phyloP scores from a whole-genome alignment of 2,888 invertebrate genomes.

The Beris chalybata region DNA sequence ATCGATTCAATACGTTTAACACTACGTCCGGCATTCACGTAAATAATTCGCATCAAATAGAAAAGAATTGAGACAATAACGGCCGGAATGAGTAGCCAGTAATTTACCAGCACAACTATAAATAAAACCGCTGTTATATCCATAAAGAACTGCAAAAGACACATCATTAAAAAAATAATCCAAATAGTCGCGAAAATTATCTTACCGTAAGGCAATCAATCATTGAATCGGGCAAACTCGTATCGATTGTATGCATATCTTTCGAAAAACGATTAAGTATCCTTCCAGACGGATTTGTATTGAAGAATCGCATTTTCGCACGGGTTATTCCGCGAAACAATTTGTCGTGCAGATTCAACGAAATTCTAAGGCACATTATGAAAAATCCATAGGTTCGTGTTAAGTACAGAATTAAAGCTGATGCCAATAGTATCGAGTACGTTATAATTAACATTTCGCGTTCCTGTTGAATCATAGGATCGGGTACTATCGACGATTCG shows the following conservation, averaged over 20 bases:
- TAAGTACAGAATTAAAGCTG: conserved; percentile 59
- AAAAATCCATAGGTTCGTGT: conserved; percentile 67
- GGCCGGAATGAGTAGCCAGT: conserved; percentile 64
- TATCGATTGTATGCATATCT: conserved; percentile 63
- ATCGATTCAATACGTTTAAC: conserved; percentile 58
- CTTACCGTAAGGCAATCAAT: conserved; percentile 53
- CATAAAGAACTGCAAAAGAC: conserved; percentile 49
- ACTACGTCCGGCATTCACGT: conserved; percentile 61
- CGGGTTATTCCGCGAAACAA: conserved; percentile 77
- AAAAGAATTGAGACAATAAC: conserved; percentile 63
- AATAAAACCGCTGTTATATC: conserved; percentile 60
- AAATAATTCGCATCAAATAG: conserved; percentile 61
- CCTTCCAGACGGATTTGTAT: conserved; percentile 71
- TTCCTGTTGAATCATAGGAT: neutral
- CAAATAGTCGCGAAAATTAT: neutral
- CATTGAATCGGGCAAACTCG: conserved; percentile 54
- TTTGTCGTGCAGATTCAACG: conserved; percentile 72
- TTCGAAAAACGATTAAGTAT: conserved; percentile 71
- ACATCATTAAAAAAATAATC: neutral
- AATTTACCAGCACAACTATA: conserved; percentile 67
- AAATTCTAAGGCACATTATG: conserved; percentile 73
- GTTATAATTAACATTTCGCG: conserved; percentile 49
- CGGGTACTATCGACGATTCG: neutral
- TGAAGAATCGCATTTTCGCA: conserved; percentile 76
- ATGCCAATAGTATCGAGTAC: conserved; percentile 48